These are phyloP conservation scores for Dallia pectoralis DNA, from an alignment of 2,797 vertebrate genomes.

Conservation along the genomic window DNA sequence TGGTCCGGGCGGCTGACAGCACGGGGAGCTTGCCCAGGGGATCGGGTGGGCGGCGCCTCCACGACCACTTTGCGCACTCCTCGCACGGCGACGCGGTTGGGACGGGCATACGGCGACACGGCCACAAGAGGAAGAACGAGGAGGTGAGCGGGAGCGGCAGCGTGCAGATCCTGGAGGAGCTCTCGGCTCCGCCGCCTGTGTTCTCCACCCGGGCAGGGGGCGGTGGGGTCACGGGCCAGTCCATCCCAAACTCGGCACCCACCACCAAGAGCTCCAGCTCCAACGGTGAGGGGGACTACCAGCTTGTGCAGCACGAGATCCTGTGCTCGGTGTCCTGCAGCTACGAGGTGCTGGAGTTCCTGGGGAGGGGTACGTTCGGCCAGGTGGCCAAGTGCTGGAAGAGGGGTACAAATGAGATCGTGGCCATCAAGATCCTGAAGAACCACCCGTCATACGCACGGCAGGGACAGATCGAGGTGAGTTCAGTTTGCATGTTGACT, in stretches of 20 bases:
- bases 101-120: slow-evolving; percentile 70
- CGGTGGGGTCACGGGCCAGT: slow-evolving; percentile 86
- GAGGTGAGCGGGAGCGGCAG: slow-evolving; percentile 87
- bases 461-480: slow-evolving; percentile 97
- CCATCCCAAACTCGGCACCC: slow-evolving; percentile 89
- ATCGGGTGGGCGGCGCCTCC: slow-evolving; percentile 82
- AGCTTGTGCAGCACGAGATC: slow-evolving; percentile 97
- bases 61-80: slow-evolving; percentile 61
- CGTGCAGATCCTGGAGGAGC: slow-evolving; percentile 97
- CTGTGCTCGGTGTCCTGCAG: slow-evolving; percentile 97
- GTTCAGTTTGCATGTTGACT: slow-evolving; percentile 35
- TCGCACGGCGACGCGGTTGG: slow-evolving; percentile 75
- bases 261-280: slow-evolving; percentile 97
- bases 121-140: slow-evolving; percentile 94
- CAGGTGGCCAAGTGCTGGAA: slow-evolving; percentile 99
- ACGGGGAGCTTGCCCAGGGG: slow-evolving; percentile 90
- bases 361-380: slow-evolving; percentile 95
- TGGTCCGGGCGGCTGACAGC: slow-evolving; percentile 90
- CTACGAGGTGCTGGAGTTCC: slow-evolving; percentile 94
- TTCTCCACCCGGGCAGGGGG: slow-evolving; percentile 86
- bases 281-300: slow-evolving; percentile 95
- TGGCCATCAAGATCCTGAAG: slow-evolving; percentile 98
- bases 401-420: slow-evolving; percentile 96
- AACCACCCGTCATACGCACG: slow-evolving; percentile 97
- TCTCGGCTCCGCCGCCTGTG: slow-evolving; percentile 82